phyloP scores from a whole-genome alignment of 1,140 invertebrate genomes.

The Epicauta chinensis region DNA sequence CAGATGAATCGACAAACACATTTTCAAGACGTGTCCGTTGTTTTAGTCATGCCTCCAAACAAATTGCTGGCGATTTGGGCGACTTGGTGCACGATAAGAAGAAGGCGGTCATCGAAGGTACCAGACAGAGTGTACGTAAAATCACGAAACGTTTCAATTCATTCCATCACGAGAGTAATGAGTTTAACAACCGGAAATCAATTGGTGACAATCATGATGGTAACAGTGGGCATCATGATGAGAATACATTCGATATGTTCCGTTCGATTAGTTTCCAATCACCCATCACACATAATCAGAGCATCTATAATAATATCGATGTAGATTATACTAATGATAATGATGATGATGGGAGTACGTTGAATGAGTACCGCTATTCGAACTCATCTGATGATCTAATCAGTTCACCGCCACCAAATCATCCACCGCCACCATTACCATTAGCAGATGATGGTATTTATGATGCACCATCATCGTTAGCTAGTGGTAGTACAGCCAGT shows the following conservation, averaged over 20 bases:
- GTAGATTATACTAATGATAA: slow-evolving; percentile 17
- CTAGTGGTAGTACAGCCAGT: slow-evolving; percentile 19
- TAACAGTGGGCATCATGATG: too few species aligned
- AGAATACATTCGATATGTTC: slow-evolving; percentile 34
- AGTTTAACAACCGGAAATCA: slow-evolving; percentile 14
- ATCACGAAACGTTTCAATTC: slow-evolving; percentile 39
- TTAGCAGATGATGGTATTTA: slow-evolving; percentile 48
- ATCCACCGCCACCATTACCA: slow-evolving; percentile 53
- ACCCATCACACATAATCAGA: slow-evolving; percentile 26
- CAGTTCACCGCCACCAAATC: slow-evolving; percentile 48
- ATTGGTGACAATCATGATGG: slow-evolving; percentile 22
- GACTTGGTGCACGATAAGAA: slow-evolving; percentile 47
- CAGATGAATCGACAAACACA: slow-evolving; percentile 10
- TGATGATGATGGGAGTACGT: too few species aligned
- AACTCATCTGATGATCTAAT: slow-evolving; percentile 41
- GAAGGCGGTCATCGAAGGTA: slow-evolving; percentile 47
- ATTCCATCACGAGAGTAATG: slow-evolving; percentile 24
- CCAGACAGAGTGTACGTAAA: slow-evolving; percentile 45
- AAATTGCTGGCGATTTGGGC: slow-evolving; percentile 47
- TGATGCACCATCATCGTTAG: slow-evolving; percentile 48
- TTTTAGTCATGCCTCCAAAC: slow-evolving; percentile 43
- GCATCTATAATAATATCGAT: slow-evolving; percentile 33
- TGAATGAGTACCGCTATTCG: slow-evolving; percentile 16
- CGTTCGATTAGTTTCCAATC: slow-evolving; percentile 38
- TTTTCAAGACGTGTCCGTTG: slow-evolving; percentile 32